Evolutionary conservation across 2,113 vertebrate genomes (phyloP), one percentile per base, ranked within the genome.

Genomic region (Leptobrachium ailaonicum): DNA sequence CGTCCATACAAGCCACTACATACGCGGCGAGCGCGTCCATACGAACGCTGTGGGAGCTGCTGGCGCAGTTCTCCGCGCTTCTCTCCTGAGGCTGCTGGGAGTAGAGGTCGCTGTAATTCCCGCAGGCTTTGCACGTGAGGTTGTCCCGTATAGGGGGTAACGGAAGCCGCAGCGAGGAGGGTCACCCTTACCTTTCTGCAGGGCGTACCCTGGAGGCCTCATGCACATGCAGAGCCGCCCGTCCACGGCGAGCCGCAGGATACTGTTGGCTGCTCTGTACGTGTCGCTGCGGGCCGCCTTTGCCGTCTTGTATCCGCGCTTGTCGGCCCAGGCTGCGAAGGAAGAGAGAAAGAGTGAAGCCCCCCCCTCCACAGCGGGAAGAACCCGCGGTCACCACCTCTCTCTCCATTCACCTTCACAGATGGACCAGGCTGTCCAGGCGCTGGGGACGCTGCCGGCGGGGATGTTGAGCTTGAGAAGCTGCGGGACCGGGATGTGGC

Each of bases 381-480:
- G 20, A 32, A 32, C 20, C 20, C 20, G 20, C 20, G 20, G 20
- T 32, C 20, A 32, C 20, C 20, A 32, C 20, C 20, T 32, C 20
- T 32, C 20, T 32, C 20, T 32, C 4, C 11, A 2, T 11, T 83
- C 83, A 97, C 96, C 95, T 89, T 98, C 96, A 13, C 96, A 98
- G 62, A 98, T 89, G 20, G 95, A 94, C 96, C 96, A 98, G n/a
- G 96, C 95, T 0, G 95, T 94, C 93, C 93, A 95, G 11, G 60
- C 71, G 0, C 67, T 69, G 0, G 91, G 86, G 2, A 82, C 53
- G 20, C 20, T 32, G 0, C 85, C 66, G 42, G 86, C 87, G 0
- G 95, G 95, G 71, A 95, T 93, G 9, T 82, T 90, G 66, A 98
- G 87, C 78, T 94, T 96, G 14, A 97, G 92, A 20, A 95, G 86